Percentiles rank a stretch among this genome's conserved stretches.
Conservation (phyloP, 2,888 invertebrate species). For the Luffia ferchaultella region DNA sequence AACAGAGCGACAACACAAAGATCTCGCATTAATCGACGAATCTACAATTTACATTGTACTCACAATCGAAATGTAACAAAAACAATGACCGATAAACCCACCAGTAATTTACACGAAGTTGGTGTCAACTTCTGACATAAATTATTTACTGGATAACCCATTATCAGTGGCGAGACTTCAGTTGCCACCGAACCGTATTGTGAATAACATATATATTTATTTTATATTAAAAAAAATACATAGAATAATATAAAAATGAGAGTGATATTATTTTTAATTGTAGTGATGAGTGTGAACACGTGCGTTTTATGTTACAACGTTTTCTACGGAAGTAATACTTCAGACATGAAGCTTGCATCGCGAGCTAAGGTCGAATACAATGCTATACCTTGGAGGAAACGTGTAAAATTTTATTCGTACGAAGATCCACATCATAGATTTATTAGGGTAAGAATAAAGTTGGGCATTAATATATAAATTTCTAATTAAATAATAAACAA, state of each 20-base stretch:
- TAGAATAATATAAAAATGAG: no score
- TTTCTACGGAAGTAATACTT: constrained; percentile 25
- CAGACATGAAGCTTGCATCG: constrained; percentile 18
- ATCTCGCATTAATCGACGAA: no score
- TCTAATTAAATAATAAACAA: no score
- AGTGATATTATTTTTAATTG: no score
- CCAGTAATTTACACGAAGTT: not conserved
- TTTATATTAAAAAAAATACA: no score
- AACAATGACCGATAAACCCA: not conserved
- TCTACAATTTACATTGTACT: no score
- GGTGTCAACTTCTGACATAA: not conserved
- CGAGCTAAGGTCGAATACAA: constrained; percentile 27
- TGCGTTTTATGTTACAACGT: constrained; percentile 24
- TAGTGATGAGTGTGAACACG: constrained; percentile 17
- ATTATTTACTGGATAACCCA: not conserved
- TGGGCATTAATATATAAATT: no score
- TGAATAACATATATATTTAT: no score
- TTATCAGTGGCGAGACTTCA: not conserved
- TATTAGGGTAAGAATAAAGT: constrained; percentile 24
- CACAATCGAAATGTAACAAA: not conserved
- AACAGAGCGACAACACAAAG: no score
- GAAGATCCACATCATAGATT: constrained; percentile 18
- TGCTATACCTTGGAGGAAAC: constrained; percentile 30
- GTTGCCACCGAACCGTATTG: no score
- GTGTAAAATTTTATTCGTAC: constrained; percentile 25